A percentile compares a stretch with the other conserved stretches of the same genome.
phyloP scores from a whole-genome alignment of 2,113 vertebrate genomes.

The Atherinomorus stipes region DNA sequence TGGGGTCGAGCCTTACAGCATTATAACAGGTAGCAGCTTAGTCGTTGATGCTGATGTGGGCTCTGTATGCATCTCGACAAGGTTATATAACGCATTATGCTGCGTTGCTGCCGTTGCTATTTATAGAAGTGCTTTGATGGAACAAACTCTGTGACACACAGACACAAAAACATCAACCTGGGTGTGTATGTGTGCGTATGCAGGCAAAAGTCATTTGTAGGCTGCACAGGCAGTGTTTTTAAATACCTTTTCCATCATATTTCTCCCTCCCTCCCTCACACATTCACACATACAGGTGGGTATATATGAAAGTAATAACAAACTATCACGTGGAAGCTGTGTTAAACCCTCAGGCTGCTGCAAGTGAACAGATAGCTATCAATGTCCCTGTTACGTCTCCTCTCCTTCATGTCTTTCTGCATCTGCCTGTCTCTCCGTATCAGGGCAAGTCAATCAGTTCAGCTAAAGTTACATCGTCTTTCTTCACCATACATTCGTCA shows the following conservation, averaged over 20 bases:
- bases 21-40: slow-evolving; percentile 62
- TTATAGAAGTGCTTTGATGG: slow-evolving; percentile 72
- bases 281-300: background rate
- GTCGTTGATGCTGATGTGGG: slow-evolving; percentile 59
- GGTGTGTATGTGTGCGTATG: background rate
- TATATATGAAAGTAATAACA: slow-evolving; percentile 6
- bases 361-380: slow-evolving; percentile 44
- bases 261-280: background rate
- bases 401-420: background rate
- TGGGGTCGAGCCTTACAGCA: slow-evolving; percentile 29
- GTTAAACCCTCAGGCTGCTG: slow-evolving; percentile 21
- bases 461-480: background rate
- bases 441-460: slow-evolving; percentile 29
- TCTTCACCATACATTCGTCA: background rate
- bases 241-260: background rate
- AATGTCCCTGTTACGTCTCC: slow-evolving; percentile 17
- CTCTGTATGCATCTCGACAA: slow-evolving; percentile 56
- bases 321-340: slow-evolving; percentile 23
- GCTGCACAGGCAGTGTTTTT: background rate
- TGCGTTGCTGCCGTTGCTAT: slow-evolving; percentile 65
- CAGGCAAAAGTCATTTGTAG: slow-evolving; percentile 4
- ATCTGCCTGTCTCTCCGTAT: slow-evolving; percentile 12
- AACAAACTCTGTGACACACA: slow-evolving; percentile 65
- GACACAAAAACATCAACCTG: slow-evolving; percentile 65
- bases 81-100: slow-evolving; percentile 74